Evolutionary conservation across 2,797 vertebrate species (phyloP).

Genomic region (Gadopsis marmoratus): DNA sequence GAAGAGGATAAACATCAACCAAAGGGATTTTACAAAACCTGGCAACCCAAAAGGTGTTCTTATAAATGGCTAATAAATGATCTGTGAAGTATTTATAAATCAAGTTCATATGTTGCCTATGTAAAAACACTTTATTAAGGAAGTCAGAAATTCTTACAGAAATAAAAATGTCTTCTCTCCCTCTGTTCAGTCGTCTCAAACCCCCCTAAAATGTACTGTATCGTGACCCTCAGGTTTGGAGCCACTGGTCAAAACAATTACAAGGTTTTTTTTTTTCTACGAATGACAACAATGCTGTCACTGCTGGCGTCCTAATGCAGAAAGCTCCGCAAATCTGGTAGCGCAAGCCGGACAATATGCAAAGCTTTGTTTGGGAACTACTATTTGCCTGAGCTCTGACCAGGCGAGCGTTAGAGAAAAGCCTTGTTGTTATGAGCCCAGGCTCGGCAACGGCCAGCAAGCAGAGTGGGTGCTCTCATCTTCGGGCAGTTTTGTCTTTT

Average conservation of each 20-base stretch:
- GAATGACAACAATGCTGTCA: neutral
- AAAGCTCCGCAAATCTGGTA: slow-evolving; percentile 30
- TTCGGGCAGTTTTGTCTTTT: slow-evolving; percentile 8
- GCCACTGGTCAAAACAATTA: neutral
- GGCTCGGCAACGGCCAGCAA: slow-evolving; percentile 25
- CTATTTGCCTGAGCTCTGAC: slow-evolving; percentile 32
- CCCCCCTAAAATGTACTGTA: no score
- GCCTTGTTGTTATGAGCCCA: slow-evolving; percentile 27
- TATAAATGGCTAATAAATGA: neutral
- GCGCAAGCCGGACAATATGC: neutral
- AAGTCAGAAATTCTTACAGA: neutral
- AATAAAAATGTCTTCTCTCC: neutral
- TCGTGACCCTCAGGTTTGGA: neutral
- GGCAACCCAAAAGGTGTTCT: neutral
- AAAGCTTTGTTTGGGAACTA: slow-evolving; percentile 32
- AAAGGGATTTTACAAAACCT: neutral
- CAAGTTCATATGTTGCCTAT: neutral
- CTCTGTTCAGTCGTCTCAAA: neutral
- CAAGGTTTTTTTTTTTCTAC: neutral
- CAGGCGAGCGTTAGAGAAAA: slow-evolving; percentile 20
- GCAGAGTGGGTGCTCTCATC: slow-evolving; percentile 41
- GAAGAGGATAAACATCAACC: neutral
- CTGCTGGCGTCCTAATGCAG: neutral
- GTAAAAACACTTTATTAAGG: neutral
- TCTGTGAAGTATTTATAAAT: neutral